Base-by-base conservation (phyloP, 2,888 invertebrate species). In the Monoplex corrugatus region DNA sequence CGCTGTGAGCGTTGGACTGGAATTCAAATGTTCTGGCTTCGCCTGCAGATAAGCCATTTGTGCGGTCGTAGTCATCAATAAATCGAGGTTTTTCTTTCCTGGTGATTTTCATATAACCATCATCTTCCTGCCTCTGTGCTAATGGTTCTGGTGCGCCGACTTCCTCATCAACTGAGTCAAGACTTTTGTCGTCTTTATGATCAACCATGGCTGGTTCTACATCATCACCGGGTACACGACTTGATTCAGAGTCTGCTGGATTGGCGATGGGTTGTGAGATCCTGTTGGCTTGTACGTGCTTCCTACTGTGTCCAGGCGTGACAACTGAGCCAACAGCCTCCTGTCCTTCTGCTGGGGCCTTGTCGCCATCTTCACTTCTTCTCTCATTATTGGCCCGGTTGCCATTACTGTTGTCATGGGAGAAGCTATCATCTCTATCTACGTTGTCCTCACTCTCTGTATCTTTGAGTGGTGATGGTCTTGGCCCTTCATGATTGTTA, bases 1-100 rank as follows among this genome's bases (percentile, higher is more conserved):
- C 28, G 10, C 35, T 8, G n/a, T 50, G 84, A 2, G 38, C 16
- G 84, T 38, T 84, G 19, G 84, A 13, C 57, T 84, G 84, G 0
- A 38, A 6, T 19, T 44, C 84, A 2, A 38, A 84, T 16, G 32
- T 35, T 23, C 84, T 35, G 38, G 35, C 57, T 6, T n/a, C n/a
- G 38, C 38, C 38, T 16, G 35, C 57, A 8, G 57, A 38, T 13
- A 57, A 84, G 35, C 63, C 68, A n/a, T 19, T 35, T 0, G 6
- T 32, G 0, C 13, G 32, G 28, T 38, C 50, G 0, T 68, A 38
- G 8, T 63, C 40, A 19, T 63, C n/a, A 23, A 86, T 68, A 43
- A 86, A 86, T 23, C 68, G 6, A 0, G 86, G 86, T 23, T n/a
- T 68, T 68, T 38, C 68, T 38, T 86, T 86, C n/a, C 68, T 13